Conservation (phyloP, 2,888 invertebrate species). For the Ptilodon capucinus region DNA sequence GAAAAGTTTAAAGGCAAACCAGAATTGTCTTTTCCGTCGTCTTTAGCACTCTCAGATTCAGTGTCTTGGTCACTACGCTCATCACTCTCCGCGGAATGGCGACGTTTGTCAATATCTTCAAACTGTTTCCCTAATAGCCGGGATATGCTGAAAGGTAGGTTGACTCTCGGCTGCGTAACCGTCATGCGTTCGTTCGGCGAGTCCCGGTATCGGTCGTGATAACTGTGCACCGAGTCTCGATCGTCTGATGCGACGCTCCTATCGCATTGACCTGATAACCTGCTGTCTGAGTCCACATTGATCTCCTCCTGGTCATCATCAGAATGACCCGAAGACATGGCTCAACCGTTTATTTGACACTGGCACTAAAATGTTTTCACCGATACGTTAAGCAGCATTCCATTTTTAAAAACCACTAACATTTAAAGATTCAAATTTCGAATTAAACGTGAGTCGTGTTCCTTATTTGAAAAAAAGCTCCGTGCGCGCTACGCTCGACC, state of each 20-base stretch:
- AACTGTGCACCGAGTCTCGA: constrained; percentile 81
- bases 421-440: constrained; percentile 28
- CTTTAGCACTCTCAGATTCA: constrained; percentile 76
- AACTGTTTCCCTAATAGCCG: constrained; percentile 90
- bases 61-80: constrained; percentile 78
- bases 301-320: constrained; percentile 87
- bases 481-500: constrained; percentile 68
- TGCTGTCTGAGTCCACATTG: constrained; percentile 86
- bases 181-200: constrained; percentile 78
- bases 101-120: constrained; percentile 83
- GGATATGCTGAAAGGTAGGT: constrained; percentile 91
- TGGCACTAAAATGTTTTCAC: constrained; percentile 47
- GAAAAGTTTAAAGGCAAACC: constrained; percentile 68
- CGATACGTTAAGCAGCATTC: constrained; percentile 19
- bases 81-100: constrained; percentile 77
- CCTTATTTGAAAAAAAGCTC: constrained; percentile 55
- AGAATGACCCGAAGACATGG: constrained; percentile 80
- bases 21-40: constrained; percentile 64
- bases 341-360: constrained; percentile 40
- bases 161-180: constrained; percentile 78
- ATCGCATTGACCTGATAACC: constrained; percentile 79
- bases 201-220: constrained; percentile 72
- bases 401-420: constrained; percentile 35
- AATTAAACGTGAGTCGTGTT: constrained; percentile 37
- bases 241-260: constrained; percentile 82